Percentiles rank a stretch among this genome's conserved stretches.
Conservation (phyloP, 37 sponge, comb jelly and placozoan species). For the Hormiphora californensis region DNA sequence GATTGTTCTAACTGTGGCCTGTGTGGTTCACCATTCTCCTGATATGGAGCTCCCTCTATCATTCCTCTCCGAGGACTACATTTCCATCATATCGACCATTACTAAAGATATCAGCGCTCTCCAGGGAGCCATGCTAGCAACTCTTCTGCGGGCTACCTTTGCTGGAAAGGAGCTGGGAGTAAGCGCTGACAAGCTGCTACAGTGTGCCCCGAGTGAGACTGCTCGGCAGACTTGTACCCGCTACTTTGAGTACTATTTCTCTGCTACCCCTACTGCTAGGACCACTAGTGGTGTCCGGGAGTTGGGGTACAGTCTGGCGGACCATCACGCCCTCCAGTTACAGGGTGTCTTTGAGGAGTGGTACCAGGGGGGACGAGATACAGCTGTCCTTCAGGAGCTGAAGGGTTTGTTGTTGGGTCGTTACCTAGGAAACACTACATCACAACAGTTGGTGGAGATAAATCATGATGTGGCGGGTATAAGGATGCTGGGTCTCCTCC, state of each 20-base stretch:
- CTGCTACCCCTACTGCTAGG: not conserved
- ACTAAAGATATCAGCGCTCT: slow-evolving; percentile 37
- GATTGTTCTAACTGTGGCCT: slow-evolving; percentile 4
- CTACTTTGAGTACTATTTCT: slow-evolving; percentile 3
- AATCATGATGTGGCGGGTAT: slow-evolving; percentile 39
- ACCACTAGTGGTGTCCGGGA: not conserved
- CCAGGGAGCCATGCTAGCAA: not conserved
- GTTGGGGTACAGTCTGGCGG: not conserved
- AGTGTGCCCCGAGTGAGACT: not conserved
- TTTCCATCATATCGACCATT: not conserved
- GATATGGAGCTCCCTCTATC: not conserved
- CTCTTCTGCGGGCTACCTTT: not conserved
- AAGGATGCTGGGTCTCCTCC: slow-evolving; percentile 28
- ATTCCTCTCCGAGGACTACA: not conserved
- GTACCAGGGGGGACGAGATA: slow-evolving; percentile 1
- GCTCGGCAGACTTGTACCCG: not conserved
- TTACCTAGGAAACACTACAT: slow-evolving; percentile 5
- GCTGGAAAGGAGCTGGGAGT: not conserved
- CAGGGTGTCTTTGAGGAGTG: not conserved
- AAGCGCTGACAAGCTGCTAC: not conserved
- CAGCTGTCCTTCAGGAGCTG: not conserved
- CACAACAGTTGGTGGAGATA: slow-evolving; percentile 19
- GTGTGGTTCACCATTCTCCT: not conserved
- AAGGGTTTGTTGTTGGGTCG: not conserved
- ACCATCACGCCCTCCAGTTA: not conserved